A percentile compares a stretch with the other conserved stretches of the same genome.
phyloP scores from a whole-genome alignment of 2,888 invertebrate species.

The Leucoma salicis region DNA sequence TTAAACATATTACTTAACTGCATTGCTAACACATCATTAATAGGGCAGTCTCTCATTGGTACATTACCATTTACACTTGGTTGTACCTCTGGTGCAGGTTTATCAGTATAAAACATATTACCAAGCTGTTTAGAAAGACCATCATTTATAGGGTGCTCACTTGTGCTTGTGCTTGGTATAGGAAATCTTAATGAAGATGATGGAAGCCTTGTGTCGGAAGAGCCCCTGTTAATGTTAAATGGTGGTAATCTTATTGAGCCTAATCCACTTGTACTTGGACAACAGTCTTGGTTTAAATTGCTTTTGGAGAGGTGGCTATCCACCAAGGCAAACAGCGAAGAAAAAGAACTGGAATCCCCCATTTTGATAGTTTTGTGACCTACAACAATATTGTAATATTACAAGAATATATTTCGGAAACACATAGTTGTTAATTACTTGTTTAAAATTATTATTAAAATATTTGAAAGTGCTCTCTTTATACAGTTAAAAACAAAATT shows the following conservation, averaged over 20 bases:
- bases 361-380: conserved; percentile 32
- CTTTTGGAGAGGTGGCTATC: conserved; percentile 68
- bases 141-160: conserved; percentile 7
- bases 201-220: conserved; percentile 46
- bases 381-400: neutral
- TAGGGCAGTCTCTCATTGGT: conserved; percentile 38
- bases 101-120: neutral
- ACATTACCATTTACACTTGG: neutral
- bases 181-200: conserved; percentile 46
- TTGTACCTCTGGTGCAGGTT: neutral
- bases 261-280: conserved; percentile 25
- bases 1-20: conserved; percentile 69
- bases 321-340: conserved; percentile 63
- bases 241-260: conserved; percentile 9
- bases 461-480: no score
- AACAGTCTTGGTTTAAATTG: conserved; percentile 33
- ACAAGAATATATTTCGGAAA: no score
- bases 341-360: conserved; percentile 59
- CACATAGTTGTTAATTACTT: no score
- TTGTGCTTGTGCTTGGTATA: conserved; percentile 42
- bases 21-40: conserved; percentile 43
- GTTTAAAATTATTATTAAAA: no score
- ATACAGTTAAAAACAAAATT: no score
- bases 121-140: conserved; percentile 16
- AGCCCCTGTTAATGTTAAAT: conserved; percentile 19